Base-by-base conservation (phyloP, 2,113 vertebrate species). In the Sinocyclocheilus anophthalmus region DNA sequence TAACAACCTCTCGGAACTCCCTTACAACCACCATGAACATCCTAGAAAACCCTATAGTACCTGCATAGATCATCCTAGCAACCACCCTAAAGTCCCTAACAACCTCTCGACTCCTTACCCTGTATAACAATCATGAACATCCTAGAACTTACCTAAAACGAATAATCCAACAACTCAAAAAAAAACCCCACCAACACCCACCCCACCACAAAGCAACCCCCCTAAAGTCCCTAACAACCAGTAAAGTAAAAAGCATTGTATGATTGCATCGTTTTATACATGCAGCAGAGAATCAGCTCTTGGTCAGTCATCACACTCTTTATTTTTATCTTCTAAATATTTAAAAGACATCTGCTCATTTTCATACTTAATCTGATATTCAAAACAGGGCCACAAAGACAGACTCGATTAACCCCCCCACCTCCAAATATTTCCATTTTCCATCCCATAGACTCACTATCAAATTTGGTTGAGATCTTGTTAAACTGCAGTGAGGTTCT, bases 401-500 rank as follows among this genome's bases (percentile, higher is more conserved):
- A 61, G 79, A 84, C 73, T 12, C 50, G 16, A 69, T 70, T 83
- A 39, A 10, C 37, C 50, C 50, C 26, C 22, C 69, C 37, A 50
- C 16, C 10, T 5, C 18, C 30, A 48, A 48, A 33, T 73, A 50
- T 84, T 61, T 84, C 69, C 59, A 50, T 42, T 82, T 24, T 84
- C 37, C 85, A 20, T 86, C 85, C 48, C 86, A 42, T 53, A 80
- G n/a, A 86, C 67, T 88, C 63, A 53, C 77, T 69, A 53, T 69
- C 22, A 73, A 80, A 67, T 39, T 39, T 30, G 59, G 77, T 67
- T 50, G 79, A 81, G 42, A 55, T 75, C 72, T 75, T 45, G 84
- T 90, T 87, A 88, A 90, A 89, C 91, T 91, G 89, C 86, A 90
- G 87, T 84, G 92, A 88, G 90, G 87, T 78, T 87, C 85, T 89